A percentile compares a stretch with the other conserved stretches of the same genome.
phyloP scores from a whole-genome alignment of 2,113 vertebrate species.

The Austrofundulus limnaeus region DNA sequence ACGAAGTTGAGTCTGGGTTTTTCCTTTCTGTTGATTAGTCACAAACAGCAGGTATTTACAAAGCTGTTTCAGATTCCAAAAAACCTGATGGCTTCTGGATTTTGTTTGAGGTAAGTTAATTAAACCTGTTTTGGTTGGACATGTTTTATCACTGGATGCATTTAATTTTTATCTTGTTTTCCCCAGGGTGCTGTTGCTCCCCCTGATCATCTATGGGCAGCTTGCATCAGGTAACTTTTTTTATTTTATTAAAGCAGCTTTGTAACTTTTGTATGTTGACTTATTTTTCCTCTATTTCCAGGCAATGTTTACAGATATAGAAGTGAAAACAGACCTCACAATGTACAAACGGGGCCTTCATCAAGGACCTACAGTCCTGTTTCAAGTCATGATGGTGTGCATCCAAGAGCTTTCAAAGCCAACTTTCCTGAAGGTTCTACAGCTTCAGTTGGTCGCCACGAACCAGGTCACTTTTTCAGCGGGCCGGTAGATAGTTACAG shows the following conservation, averaged over 20 bases:
- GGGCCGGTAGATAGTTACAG: slow-evolving; percentile 5
- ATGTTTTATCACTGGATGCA: accelerated
- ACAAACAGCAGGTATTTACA: accelerated
- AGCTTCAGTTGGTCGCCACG: background rate
- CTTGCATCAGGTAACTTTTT: slow-evolving; percentile 15
- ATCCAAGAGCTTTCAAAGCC: background rate
- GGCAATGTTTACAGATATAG: slow-evolving; percentile 15
- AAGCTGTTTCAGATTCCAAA: background rate
- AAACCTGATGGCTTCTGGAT: slow-evolving; percentile 22
- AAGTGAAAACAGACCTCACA: background rate
- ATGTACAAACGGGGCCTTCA: accelerated
- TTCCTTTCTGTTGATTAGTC: background rate
- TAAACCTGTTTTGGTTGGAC: accelerated
- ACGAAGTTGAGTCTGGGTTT: background rate
- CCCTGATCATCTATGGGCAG: background rate
- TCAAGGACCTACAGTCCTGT: accelerated
- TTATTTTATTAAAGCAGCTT: too few relatives aligned
- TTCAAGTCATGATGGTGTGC: background rate
- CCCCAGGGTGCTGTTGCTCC: slow-evolving; percentile 32
- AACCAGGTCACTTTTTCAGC: background rate
- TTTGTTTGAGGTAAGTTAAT: slow-evolving; percentile 3
- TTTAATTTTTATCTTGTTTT: background rate
- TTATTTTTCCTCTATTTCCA: background rate
- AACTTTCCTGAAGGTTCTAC: background rate
- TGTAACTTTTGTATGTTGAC: background rate